phyloP scores from a whole-genome alignment of 2,797 vertebrate genomes.

The Pseudotriccus pelzelni region DNA sequence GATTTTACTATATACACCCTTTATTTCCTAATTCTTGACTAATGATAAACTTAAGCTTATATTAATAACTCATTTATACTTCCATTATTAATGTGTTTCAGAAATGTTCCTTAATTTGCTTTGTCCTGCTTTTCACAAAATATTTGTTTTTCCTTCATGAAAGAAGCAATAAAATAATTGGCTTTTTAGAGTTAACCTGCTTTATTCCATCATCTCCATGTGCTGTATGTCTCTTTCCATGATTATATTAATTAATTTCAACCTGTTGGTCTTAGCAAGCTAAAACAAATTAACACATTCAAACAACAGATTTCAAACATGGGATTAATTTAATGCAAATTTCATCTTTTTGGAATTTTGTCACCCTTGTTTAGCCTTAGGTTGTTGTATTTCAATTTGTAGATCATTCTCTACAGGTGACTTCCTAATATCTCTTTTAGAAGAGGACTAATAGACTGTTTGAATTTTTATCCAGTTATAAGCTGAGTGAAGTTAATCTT shows the following conservation, averaged over 20 bases:
- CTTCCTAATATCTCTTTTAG: not conserved
- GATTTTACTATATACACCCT: not conserved
- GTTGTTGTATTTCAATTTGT: not conserved
- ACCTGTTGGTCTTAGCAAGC: not conserved
- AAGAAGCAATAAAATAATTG: not conserved
- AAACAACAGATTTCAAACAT: not conserved
- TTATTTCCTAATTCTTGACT: not conserved
- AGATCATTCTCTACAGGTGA: not conserved
- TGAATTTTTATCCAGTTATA: not conserved
- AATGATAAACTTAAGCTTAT: not conserved
- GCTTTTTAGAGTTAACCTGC: not conserved
- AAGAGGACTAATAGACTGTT: not conserved
- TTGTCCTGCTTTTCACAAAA: not conserved
- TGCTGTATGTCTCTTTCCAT: not conserved
- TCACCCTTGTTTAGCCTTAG: not conserved
- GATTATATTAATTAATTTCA: not conserved
- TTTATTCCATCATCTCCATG: not conserved
- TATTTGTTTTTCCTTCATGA: not conserved
- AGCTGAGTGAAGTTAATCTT: not conserved
- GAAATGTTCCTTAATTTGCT: not conserved
- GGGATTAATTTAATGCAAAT: conserved; percentile 4
- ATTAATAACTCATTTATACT: not conserved
- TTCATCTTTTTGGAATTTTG: not conserved
- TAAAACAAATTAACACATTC: not conserved
- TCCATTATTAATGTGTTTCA: not conserved